These are phyloP conservation scores for Labia minor DNA, from an alignment of 2,888 invertebrate species.

Conservation along the genomic window DNA sequence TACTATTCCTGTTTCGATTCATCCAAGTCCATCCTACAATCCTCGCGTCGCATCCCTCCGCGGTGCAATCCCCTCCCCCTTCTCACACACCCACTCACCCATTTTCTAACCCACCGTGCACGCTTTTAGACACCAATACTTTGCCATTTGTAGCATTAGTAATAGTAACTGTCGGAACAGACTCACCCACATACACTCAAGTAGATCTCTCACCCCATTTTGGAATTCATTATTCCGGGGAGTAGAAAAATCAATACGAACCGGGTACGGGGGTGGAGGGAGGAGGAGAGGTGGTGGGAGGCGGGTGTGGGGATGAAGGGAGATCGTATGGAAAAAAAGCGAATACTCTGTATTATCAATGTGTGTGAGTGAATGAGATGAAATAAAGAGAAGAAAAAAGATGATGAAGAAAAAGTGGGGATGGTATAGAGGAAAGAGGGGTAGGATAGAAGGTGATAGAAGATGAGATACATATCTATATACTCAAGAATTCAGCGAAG, in stretches of 20 bases:
- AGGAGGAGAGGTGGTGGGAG: too few species aligned
- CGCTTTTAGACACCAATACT: conserved; percentile 3
- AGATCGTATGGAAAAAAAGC: not conserved
- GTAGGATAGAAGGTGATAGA: not conserved
- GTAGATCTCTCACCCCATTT: conserved; percentile 13
- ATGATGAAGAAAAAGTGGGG: too few species aligned
- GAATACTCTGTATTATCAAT: conserved; percentile 2
- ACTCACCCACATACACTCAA: conserved; percentile 1
- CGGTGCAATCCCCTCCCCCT: too few species aligned
- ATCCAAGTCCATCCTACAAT: too few species aligned
- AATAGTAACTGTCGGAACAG: conserved; percentile 13
- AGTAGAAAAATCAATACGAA: conserved; percentile 4
- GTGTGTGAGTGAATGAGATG: conserved; percentile 13
- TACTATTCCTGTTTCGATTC: not conserved
- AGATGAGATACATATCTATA: conserved; percentile 13
- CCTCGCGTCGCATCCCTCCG: not conserved
- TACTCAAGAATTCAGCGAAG: conserved; percentile 2
- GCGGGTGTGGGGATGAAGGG: too few species aligned
- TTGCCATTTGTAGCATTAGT: not conserved
- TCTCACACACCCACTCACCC: too few species aligned
- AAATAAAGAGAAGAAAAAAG: not conserved
- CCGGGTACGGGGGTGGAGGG: not conserved
- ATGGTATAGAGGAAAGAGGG: not conserved
- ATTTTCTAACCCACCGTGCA: too few species aligned
- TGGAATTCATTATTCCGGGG: conserved; percentile 13